Evolutionary conservation across 2,888 invertebrate genomes (phyloP), one percentile per base, ranked within the genome.

Genomic region (Cerastoderma edule): DNA sequence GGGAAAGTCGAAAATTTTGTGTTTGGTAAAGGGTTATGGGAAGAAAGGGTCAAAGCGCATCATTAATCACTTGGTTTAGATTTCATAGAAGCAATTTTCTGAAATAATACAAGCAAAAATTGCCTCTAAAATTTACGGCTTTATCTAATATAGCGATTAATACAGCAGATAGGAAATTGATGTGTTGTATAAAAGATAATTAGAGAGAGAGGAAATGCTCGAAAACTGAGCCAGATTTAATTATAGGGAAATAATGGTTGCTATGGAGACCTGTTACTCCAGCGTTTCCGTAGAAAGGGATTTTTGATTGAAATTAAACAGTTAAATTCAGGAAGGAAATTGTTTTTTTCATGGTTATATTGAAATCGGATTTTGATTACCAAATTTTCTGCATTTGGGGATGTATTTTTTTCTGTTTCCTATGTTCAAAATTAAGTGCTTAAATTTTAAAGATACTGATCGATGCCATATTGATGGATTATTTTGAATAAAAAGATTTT

Each of bases 121-220:
- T 32, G 66, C 50, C 50, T 66, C 16, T 33, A 33, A 50, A 69
- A 69, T 74, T 56, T 65, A 69, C 66, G 56, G 65, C 64, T 69
- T 64, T 74, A 74, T 74, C 68, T 68, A 69, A 69, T 69, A 69
- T 48, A 65, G 57, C 64, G 67, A 74, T 74, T 69, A 72, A 57
- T 72, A 54, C 28, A 33, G 56, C 54, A 71, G 71, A 65, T 30
- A 64, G 60, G 64, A 71, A 54, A 72, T 66, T 56, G 72, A 72
- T 66, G 57, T 57, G 66, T 66, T 66, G 66, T 50, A 50, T 48
- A 39, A 70, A 63, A 70, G 70, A 70, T 70, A 63, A 70, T 60
- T 60, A 60, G 60, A 60, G 60, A n/a, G n/a, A 60, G 39, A 39
- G 60, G 39, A 60, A 60, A 39, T 39, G 22, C 60, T 53, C 50